Evolutionary conservation across 2,888 invertebrate genomes (phyloP), one percentile per base, ranked within the genome.

Genomic region (Mythimna pallens): DNA sequence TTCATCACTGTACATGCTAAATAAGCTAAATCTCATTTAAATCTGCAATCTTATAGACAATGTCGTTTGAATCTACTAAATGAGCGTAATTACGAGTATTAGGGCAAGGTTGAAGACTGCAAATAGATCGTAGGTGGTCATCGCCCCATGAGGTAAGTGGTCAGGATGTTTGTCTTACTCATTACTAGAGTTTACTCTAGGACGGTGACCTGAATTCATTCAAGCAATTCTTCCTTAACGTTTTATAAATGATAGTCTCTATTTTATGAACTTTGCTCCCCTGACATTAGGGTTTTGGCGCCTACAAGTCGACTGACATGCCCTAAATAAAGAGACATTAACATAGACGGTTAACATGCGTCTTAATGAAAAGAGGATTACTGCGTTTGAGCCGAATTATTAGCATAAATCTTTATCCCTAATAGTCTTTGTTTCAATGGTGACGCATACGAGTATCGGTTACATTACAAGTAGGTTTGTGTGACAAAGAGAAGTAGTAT

Each of bases 401-500:
- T 81, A 57, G 50, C 82, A 82, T 78, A 82, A 64, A 65, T 74
- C 74, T 67, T 75, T 82, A 79, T 76, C n/a, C 57, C 34, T 55
- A 43, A 59, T 71, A 66, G 50, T 68, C 75, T 74, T 82, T 76
- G 74, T 78, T 78, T 70, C 22, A 52, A 43, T 12, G 34, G n/a
- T 81, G 83, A 79, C 78, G 65, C 83, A 84, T 65, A 20, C 59
- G 34, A 66, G 72, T 78, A 47, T 83, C 74, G 67, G 68, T 83
- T 76, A 79, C 81, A 76, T 70, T 73, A 43, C 62, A 80, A 80
- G 75, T 77, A 52, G 78, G 78, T 82, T 75, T 78, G 65, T 83
- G 61, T 76, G 30, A 82, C 86, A 86, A 86, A 80, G 79, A 76
- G 73, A 78, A 76, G 65, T 72, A 47, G 69, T 77, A 77, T 82